A percentile compares a stretch with the other conserved stretches of the same genome.
Conservation (phyloP, 2,797 vertebrate genomes). For the Pristis pectinata region DNA sequence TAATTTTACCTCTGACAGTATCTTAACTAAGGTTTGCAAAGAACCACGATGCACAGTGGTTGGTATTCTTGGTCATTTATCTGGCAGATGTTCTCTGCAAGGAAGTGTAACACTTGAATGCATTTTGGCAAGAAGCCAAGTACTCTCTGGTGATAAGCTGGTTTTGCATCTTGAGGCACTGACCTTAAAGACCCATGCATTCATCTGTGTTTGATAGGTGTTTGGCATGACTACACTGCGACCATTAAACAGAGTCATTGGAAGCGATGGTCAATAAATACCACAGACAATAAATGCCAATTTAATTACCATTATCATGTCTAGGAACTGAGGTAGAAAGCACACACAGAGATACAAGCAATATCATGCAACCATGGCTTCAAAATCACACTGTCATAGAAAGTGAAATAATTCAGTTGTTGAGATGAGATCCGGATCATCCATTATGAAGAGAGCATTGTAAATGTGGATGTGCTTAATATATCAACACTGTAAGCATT, state of each 20-base stretch:
- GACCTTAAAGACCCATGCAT: background rate
- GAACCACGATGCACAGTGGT: background rate
- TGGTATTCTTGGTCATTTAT: background rate
- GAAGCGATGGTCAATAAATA: conserved; percentile 6
- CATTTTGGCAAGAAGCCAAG: background rate
- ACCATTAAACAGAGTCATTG: background rate
- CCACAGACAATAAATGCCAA: background rate
- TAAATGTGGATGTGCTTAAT: background rate
- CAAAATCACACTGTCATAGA: background rate
- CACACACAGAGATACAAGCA: background rate
- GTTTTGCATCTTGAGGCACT: conserved; percentile 5
- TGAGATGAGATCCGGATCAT: background rate
- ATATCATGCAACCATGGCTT: background rate
- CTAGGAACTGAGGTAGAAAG: background rate
- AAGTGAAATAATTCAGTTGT: background rate
- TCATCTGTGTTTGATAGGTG: background rate
- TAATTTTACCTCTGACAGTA: background rate
- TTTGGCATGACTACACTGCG: background rate
- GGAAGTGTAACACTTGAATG: background rate
- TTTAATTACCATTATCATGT: background rate
- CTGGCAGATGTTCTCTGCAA: background rate
- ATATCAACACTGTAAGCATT: background rate
- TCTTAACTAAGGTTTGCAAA: background rate
- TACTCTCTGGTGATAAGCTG: background rate
- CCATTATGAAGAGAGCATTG: background rate